Evolutionary conservation across 2,113 vertebrate species (phyloP).

Genomic region (Crocuta crocuta): DNA sequence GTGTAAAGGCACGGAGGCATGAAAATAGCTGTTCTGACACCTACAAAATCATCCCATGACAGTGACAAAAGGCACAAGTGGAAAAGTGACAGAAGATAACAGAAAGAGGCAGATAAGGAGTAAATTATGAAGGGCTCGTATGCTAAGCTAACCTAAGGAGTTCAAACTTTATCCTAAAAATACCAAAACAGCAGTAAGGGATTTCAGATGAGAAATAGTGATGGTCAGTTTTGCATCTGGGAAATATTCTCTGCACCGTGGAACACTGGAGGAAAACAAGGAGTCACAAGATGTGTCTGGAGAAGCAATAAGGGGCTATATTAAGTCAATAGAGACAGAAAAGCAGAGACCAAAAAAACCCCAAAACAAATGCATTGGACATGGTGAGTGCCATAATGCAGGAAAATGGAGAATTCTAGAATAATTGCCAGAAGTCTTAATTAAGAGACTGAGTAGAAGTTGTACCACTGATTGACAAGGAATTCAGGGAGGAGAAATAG

Average conservation of each 20-base stretch:
- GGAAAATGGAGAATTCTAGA: background rate
- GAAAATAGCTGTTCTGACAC: background rate
- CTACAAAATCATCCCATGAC: background rate
- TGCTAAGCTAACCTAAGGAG: background rate
- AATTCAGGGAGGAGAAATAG: background rate
- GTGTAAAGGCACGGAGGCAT: background rate
- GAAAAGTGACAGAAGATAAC: background rate
- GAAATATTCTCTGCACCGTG: background rate
- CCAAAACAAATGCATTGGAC: too few species aligned
- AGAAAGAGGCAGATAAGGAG: background rate
- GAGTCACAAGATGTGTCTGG: background rate
- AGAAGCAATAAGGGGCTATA: background rate
- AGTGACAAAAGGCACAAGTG: background rate
- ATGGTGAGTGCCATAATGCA: background rate
- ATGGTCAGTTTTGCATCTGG: background rate
- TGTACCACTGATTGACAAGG: background rate
- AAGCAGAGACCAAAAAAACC: background rate
- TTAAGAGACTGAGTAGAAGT: background rate
- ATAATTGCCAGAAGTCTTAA: slow-evolving; percentile 21
- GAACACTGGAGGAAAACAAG: background rate
- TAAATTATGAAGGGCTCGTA: background rate
- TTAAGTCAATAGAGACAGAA: background rate
- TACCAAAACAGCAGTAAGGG: background rate
- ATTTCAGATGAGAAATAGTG: background rate
- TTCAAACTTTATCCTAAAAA: slow-evolving; percentile 11